Base-by-base conservation (phyloP, 2,888 invertebrate species). In the Adelognathus sp. region DNA sequence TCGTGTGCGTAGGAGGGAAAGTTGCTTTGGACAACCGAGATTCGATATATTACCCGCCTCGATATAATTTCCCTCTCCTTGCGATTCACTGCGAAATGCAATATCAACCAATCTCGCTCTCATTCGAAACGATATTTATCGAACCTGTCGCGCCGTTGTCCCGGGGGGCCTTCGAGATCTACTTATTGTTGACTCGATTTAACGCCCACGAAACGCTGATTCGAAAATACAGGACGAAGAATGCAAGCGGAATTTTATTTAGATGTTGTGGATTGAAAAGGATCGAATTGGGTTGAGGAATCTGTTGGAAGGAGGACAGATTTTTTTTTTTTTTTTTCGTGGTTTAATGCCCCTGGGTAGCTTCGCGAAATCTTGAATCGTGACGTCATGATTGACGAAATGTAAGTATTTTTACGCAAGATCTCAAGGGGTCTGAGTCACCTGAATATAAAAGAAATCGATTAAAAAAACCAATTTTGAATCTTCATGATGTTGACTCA, bases 1-100 rank as follows among this genome's bases (percentile, higher is more conserved):
- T 80, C 67, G 72, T 78, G 41, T 82, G 86, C 87, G 89, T 89
- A 88, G 89, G 89, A 88, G 88, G 89, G 88, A 89, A 89, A 89
- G 88, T 88, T 87, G 83, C 84, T 63, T 69, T 70, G 73, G 36
- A 36, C 31, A 36, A 56, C 33, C 54, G 54, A 27, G 54, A 50
- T 54, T 46, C 36, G n/a, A 50, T 50, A 50, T 50, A 50, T 24
- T 61, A 41, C 29, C 29, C 66, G 21, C 27, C 29, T 56, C 61
- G 31, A 24, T 16, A 14, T 44, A 52, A 41, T 31, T 18, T 64
- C 29, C 64, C 58, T 69, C 64, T 31, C 27, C 44, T 33, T 71
- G 75, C 61, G 29, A 60, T 61, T 69, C 46, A 29, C 16, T n/a
- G 16, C 14, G 3, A 66, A 1, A 50, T 24, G 44, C 27, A 71